These are phyloP conservation scores for Sitta europaea DNA, from an alignment of 2,113 vertebrate species.

Conservation along the genomic window DNA sequence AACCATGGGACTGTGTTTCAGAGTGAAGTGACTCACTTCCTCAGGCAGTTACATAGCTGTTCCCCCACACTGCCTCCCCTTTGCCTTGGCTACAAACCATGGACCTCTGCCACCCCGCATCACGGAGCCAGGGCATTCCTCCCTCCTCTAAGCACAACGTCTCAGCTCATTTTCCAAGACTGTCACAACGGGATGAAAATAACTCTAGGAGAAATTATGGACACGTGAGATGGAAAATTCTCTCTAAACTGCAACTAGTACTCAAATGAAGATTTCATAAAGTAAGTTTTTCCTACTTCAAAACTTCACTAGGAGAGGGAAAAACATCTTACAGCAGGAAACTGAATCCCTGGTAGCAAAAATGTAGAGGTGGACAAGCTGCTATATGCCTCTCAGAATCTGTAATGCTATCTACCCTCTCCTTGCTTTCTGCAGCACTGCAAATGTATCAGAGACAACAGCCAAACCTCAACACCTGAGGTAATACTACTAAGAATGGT, in stretches of 20 bases:
- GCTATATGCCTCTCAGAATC: neutral
- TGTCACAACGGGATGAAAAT: conserved; percentile 3
- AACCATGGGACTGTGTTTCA: conserved; percentile 23
- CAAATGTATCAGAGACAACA: neutral
- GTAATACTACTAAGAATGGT: neutral
- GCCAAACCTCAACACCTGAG: neutral
- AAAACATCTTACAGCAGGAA: neutral
- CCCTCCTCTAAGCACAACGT: neutral
- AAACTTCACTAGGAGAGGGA: neutral
- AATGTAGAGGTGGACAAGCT: neutral
- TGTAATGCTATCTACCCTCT: neutral
- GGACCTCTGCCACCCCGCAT: conserved; percentile 2
- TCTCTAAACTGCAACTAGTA: conserved; percentile 28
- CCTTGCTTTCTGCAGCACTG: neutral
- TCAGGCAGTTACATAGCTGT: conserved; percentile 13
- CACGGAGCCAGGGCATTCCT: neutral
- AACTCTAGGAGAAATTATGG: conserved; percentile 13
- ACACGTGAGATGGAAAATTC: conserved; percentile 21
- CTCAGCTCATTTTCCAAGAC: conserved; percentile 24
- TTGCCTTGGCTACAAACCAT: neutral
- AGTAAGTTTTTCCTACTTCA: conserved; percentile 13
- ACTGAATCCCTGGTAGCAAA: neutral
- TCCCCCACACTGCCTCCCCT: conserved; percentile 4
- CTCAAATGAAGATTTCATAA: neutral
- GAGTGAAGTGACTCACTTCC: conserved; percentile 57